These are phyloP conservation scores for Drosophila ambigua DNA, from an alignment of 1,140 invertebrate genomes.

Conservation along the genomic window DNA sequence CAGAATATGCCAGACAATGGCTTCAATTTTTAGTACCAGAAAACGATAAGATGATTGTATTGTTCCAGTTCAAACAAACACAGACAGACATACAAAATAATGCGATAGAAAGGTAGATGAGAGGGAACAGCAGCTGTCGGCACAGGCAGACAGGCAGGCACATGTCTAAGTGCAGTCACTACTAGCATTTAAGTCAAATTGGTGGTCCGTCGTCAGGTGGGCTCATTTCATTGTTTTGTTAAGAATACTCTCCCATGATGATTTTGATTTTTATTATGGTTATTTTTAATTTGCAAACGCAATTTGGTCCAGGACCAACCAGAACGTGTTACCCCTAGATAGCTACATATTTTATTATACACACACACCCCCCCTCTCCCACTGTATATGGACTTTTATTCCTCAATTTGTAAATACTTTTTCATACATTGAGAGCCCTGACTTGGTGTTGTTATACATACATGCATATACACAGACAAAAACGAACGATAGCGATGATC, in stretches of 20 bases:
- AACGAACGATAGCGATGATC: conserved; percentile 30
- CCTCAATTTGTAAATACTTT: conserved; percentile 45
- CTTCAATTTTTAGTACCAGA: conserved; percentile 89
- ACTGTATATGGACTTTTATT: conserved; percentile 47
- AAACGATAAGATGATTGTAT: not conserved
- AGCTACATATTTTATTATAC: conserved; percentile 18
- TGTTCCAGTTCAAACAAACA: conserved; percentile 10
- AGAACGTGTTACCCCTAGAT: conserved; percentile 14
- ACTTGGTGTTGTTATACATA: conserved; percentile 71
- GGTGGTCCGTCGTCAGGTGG: conserved; percentile 25
- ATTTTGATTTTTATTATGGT: conserved; percentile 34
- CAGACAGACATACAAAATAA: conserved; percentile 17
- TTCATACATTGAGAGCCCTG: conserved; percentile 49
- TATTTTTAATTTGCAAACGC: conserved; percentile 38
- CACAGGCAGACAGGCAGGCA: not conserved
- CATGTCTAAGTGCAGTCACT: conserved; percentile 62
- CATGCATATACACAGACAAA: conserved; percentile 28
- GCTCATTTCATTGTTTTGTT: conserved; percentile 11
- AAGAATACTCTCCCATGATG: conserved; percentile 4
- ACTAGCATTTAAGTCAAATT: conserved; percentile 69
- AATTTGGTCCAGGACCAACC: conserved; percentile 56
- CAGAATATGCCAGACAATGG: conserved; percentile 89
- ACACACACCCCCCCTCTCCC: not conserved
- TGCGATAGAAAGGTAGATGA: not conserved
- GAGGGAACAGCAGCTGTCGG: not conserved